These are phyloP conservation scores for Paramormyrops kingsleyae DNA, from an alignment of 2,113 vertebrate genomes.

Conservation along the genomic window DNA sequence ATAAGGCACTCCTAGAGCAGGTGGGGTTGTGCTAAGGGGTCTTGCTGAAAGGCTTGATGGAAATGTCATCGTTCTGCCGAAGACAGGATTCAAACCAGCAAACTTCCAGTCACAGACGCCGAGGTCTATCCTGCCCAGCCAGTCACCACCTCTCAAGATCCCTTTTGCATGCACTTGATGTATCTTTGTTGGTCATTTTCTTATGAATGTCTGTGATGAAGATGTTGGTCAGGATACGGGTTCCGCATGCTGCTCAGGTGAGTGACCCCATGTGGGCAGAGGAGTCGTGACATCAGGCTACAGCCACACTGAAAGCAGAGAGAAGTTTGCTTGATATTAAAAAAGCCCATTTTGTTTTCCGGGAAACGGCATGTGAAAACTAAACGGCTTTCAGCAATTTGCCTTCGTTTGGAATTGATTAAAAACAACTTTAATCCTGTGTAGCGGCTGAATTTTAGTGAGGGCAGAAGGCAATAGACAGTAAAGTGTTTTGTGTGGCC, in stretches of 20 bases:
- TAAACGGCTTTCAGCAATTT: background rate
- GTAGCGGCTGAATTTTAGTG: background rate
- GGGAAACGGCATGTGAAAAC: background rate
- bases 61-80: background rate
- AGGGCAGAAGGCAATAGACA: background rate
- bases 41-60: background rate
- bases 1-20: background rate
- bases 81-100: background rate
- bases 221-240: background rate
- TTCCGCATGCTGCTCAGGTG: background rate
- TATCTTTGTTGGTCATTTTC: background rate
- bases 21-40: background rate
- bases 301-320: background rate
- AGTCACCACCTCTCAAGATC: background rate
- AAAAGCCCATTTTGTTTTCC: background rate
- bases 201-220: background rate
- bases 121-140: background rate
- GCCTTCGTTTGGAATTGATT: background rate
- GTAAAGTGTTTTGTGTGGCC: background rate
- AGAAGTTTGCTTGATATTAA: background rate
- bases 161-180: background rate
- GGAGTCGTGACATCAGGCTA: background rate
- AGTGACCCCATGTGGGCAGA: background rate
- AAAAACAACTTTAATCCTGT: background rate
- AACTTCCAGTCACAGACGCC: background rate